Evolutionary conservation across 2,888 invertebrate genomes (phyloP).

Genomic region (Drosophila infuscata): DNA sequence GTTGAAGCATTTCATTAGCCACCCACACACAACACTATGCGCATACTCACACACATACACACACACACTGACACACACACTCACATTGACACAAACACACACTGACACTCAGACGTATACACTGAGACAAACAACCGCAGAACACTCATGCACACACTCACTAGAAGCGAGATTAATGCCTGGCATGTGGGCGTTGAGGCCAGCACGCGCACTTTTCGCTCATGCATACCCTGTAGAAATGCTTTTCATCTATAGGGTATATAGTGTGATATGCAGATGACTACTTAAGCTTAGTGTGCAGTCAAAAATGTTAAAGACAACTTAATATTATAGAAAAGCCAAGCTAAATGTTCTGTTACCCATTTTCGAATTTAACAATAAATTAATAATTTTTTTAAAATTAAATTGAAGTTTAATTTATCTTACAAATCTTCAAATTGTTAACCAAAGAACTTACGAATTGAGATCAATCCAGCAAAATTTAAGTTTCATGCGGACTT

Average conservation of each 20-base stretch:
- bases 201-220: conserved; percentile 56
- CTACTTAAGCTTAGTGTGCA: background rate
- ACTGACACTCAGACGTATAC: background rate
- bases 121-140: conserved; percentile 15
- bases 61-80: conserved; percentile 19
- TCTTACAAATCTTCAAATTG: background rate
- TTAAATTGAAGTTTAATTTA: too few relatives aligned
- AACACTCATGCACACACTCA: conserved; percentile 30
- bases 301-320: background rate
- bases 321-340: background rate
- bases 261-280: background rate
- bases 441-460: background rate
- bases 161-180: conserved; percentile 35
- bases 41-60: conserved; percentile 29
- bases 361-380: background rate
- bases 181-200: conserved; percentile 67
- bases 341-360: background rate
- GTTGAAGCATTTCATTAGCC: conserved; percentile 78
- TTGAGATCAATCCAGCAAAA: background rate
- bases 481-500: background rate
- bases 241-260: background rate
- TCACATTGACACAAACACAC: background rate
- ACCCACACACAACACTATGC: conserved; percentile 64
- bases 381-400: too few relatives aligned
- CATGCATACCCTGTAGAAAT: conserved; percentile 34